Evolutionary conservation across 2,888 invertebrate genomes (phyloP).

Genomic region (Odiellus spinosus): DNA sequence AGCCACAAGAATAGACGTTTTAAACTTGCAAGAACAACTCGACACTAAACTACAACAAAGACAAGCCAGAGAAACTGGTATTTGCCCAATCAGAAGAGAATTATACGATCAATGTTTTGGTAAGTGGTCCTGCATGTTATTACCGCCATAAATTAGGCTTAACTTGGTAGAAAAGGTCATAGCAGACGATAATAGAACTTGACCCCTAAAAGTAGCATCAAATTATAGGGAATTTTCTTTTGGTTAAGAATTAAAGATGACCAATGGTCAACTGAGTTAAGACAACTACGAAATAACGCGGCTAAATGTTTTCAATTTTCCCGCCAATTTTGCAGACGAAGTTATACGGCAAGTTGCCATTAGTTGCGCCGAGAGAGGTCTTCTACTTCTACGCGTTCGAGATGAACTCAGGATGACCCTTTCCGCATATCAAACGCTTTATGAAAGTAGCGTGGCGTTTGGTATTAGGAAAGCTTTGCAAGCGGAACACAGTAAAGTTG

Average conservation of each 20-base stretch:
- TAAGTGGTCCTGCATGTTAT: constrained; percentile 27
- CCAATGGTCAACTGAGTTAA: too few relatives aligned
- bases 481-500: constrained; percentile 75
- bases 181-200: too few relatives aligned
- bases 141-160: too few relatives aligned
- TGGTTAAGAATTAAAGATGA: too few relatives aligned
- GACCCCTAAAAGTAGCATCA: too few relatives aligned
- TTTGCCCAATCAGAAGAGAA: constrained; percentile 82
- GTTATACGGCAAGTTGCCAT: constrained; percentile 83
- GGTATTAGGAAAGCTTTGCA: constrained; percentile 95
- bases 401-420: constrained; percentile 95
- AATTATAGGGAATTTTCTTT: too few relatives aligned
- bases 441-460: constrained; percentile 93
- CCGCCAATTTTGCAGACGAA: constrained; percentile 44
- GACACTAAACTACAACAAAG: constrained; percentile 74
- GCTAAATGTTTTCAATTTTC: too few relatives aligned
- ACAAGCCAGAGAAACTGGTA: constrained; percentile 91
- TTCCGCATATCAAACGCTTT: constrained; percentile 87
- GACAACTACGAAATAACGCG: too few relatives aligned
- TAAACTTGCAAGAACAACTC: constrained; percentile 87
- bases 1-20: constrained; percentile 85
- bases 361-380: constrained; percentile 87
- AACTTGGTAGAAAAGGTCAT: too few relatives aligned
- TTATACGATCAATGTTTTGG: constrained; percentile 92
- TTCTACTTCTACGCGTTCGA: constrained; percentile 74